A percentile compares a stretch with the other conserved stretches of the same genome.
Evolutionary conservation across 1,140 invertebrate species (phyloP).

Genomic region (Cotesia glomerata): DNA sequence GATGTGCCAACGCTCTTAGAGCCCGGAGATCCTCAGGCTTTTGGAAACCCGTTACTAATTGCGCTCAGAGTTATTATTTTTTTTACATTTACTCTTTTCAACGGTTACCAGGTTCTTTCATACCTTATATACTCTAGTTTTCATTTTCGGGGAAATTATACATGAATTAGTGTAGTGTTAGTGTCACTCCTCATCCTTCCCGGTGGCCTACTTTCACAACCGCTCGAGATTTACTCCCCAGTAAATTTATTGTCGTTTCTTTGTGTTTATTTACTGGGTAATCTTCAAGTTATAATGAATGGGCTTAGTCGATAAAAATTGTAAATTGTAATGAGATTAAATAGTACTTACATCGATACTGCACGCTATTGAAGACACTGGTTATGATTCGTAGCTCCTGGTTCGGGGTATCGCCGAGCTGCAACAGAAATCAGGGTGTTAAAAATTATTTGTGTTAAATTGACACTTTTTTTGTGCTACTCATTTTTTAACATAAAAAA

Average conservation of each 20-base stretch:
- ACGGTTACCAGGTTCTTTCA: slow-evolving; percentile 4
- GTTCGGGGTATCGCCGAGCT: slow-evolving; percentile 86
- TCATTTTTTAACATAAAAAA: too few relatives aligned
- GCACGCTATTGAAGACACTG: slow-evolving; percentile 84
- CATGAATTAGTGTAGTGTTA: slow-evolving; percentile 26
- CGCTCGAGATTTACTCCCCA: neutral
- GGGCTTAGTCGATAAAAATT: neutral
- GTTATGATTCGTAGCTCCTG: slow-evolving; percentile 84
- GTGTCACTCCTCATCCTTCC: slow-evolving; percentile 3
- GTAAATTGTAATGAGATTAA: neutral
- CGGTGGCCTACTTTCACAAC: neutral
- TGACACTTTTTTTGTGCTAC: too few relatives aligned
- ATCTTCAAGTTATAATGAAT: neutral
- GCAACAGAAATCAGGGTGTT: slow-evolving; percentile 65
- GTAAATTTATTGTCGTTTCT: neutral
- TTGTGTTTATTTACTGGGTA: neutral
- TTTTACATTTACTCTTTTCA: slow-evolving; percentile 11
- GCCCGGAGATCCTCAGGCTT: slow-evolving; percentile 12
- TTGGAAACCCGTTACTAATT: slow-evolving; percentile 35
- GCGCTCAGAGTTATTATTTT: slow-evolving; percentile 20
- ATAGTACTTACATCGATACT: slow-evolving; percentile 74
- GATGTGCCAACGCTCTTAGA: slow-evolving; percentile 26
- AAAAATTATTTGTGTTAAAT: too few relatives aligned
- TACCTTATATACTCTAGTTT: neutral
- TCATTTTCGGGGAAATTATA: slow-evolving; percentile 18